Evolutionary conservation across 2,888 invertebrate species (phyloP), one percentile per base, ranked within the genome.

Genomic region (Ectemnius lituratus): DNA sequence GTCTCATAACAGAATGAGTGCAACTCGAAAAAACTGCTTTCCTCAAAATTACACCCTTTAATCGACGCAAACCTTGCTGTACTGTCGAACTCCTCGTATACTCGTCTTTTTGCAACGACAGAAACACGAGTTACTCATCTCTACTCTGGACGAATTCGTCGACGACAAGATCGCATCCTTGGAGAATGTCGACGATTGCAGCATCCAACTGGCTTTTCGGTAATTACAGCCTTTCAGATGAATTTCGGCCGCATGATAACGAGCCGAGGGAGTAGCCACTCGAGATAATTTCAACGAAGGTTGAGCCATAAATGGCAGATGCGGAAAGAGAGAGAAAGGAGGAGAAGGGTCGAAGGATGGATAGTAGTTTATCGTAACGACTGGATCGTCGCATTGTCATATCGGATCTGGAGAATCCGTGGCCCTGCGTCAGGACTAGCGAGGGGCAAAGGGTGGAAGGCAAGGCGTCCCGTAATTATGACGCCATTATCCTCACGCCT

Each of bases 401-500:
- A 20, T 56, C 56, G 23, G 13, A 23, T n/a, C 14, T 14, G 52
- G 28, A 27, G 37, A 37, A 37, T 37, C 37, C 37, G 37, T 37
- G 11, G 37, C 37, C 2, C 37, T 11, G 23, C n/a, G 11, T 47
- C 18, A n/a, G 45, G 37, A 37, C 49, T 16, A 59, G 11, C 2
- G 45, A 59, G 45, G 11, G 46, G 52, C 18, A 37, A 37, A 13
- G 59, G 66, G 47, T 27, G 73, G 67, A 60, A 66, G 60, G 76
- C 70, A 66, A 76, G 70, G 62, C 70, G 75, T 66, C 62, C 67
- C 76, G 79, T 79, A 85, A 85, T 85, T 80, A 79, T 78, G 79
- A 82, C 75, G 73, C 73, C 77, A 78, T 84, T 83, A 85, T 80
- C 78, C 70, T 59, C 67, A 65, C 57, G 82, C 85, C 80, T 64